A percentile compares a stretch with the other conserved stretches of the same genome.
These are phyloP conservation scores for Megaceryle alcyon DNA, from an alignment of 2,797 vertebrate species.

Conservation along the genomic window DNA sequence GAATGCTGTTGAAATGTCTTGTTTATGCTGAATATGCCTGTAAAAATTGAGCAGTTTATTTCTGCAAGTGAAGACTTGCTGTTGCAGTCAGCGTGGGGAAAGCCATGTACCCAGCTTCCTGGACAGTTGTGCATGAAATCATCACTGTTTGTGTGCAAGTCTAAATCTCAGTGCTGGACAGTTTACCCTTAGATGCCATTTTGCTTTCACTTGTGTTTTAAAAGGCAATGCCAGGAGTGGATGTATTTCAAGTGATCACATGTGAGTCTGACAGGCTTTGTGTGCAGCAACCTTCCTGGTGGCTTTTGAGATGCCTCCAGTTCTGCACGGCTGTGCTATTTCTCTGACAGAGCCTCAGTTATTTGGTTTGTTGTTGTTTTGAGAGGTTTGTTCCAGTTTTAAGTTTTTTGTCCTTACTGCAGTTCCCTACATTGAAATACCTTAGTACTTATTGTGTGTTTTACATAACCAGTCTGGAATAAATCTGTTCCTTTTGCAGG, in stretches of 20 bases:
- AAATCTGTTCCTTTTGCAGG: not conserved
- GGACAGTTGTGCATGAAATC: not conserved
- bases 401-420: not conserved
- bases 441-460: not conserved
- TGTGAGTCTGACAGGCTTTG: not conserved
- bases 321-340: not conserved
- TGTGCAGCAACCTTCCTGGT: not conserved
- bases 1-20: not conserved
- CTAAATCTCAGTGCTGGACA: not conserved
- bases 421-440: not conserved
- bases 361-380: not conserved
- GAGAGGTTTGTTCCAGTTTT: not conserved
- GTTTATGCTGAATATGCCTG: not conserved
- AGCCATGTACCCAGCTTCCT: not conserved
- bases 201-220: not conserved
- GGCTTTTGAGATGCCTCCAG: not conserved
- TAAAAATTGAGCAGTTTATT: not conserved
- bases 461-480: not conserved
- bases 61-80: not conserved
- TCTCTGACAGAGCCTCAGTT: not conserved
- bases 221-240: not conserved
- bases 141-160: not conserved
- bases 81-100: fast-evolving
- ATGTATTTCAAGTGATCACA: not conserved
- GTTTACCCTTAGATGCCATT: not conserved